A percentile compares a stretch with the other conserved stretches of the same genome.
These are phyloP conservation scores for Tipula helvola DNA, from an alignment of 2,888 invertebrate genomes.

Conservation along the genomic window DNA sequence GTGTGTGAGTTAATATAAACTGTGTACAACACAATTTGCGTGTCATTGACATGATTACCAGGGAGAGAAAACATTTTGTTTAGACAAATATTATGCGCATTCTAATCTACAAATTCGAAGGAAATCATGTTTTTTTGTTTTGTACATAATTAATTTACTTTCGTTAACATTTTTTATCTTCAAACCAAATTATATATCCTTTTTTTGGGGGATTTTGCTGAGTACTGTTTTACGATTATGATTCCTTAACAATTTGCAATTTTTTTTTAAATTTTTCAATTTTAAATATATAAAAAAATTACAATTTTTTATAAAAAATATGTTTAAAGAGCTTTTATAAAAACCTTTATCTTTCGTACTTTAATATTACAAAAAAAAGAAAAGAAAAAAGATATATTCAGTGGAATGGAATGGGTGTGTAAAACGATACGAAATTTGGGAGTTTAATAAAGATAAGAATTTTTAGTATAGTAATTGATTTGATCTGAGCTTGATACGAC, in stretches of 20 bases:
- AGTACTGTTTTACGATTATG: not conserved
- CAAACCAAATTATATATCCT: not conserved
- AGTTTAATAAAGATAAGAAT: not conserved
- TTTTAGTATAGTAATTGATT: not conserved
- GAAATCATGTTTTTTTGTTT: not conserved
- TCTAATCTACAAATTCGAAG: not conserved
- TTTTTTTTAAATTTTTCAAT: not conserved
- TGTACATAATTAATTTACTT: not conserved
- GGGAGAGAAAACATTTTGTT: not conserved
- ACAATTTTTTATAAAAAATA: not conserved
- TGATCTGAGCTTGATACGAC: not conserved
- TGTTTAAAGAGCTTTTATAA: not conserved
- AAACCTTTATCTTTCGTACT: not conserved
- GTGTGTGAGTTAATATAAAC: not conserved
- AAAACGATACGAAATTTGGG: not conserved
- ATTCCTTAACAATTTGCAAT: not conserved
- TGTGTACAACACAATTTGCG: not conserved
- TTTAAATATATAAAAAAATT: not conserved
- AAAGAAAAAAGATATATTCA: not conserved
- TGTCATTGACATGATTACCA: not conserved
- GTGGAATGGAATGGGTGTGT: not conserved
- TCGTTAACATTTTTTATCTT: not conserved
- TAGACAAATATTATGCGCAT: not conserved
- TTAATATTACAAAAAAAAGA: not conserved
- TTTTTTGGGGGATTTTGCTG: not conserved